Percentiles rank a stretch among this genome's conserved stretches.
phyloP scores from a whole-genome alignment of 2,113 vertebrate genomes.

The Pandion haliaetus region DNA sequence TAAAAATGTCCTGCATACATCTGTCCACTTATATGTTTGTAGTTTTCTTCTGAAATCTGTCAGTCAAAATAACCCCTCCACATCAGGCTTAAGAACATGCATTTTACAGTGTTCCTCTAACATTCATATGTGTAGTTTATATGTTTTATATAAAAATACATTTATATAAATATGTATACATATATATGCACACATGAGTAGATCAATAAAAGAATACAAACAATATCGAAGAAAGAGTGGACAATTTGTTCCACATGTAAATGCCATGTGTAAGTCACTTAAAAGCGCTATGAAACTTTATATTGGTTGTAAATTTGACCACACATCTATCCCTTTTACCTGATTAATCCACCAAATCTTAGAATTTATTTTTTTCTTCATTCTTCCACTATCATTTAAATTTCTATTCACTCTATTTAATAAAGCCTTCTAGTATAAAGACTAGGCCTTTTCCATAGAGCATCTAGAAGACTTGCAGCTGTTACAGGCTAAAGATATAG shows the following conservation, averaged over 20 bases:
- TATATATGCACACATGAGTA: neutral
- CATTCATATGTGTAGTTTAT: neutral
- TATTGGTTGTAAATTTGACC: neutral
- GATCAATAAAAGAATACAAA: neutral
- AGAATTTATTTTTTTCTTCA: neutral
- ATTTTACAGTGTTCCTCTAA: neutral
- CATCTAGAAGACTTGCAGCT: neutral
- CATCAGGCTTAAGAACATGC: neutral
- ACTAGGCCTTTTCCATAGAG: neutral
- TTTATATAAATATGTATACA: neutral
- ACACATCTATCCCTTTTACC: neutral
- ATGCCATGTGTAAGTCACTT: neutral
- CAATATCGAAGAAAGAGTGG: accelerated
- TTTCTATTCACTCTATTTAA: neutral
- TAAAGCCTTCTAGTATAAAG: neutral
- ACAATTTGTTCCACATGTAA: neutral
- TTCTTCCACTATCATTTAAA: neutral
- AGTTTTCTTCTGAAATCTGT: neutral
- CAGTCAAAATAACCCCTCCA: neutral
- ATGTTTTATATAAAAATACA: neutral
- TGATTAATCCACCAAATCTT: neutral
- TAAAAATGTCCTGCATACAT: neutral
- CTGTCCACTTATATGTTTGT: neutral
- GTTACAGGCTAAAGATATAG: neutral
- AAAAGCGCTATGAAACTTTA: neutral